Conservation (phyloP, 53 echinoderm and acorn worm species). For the Hippasteria phrygiana region DNA sequence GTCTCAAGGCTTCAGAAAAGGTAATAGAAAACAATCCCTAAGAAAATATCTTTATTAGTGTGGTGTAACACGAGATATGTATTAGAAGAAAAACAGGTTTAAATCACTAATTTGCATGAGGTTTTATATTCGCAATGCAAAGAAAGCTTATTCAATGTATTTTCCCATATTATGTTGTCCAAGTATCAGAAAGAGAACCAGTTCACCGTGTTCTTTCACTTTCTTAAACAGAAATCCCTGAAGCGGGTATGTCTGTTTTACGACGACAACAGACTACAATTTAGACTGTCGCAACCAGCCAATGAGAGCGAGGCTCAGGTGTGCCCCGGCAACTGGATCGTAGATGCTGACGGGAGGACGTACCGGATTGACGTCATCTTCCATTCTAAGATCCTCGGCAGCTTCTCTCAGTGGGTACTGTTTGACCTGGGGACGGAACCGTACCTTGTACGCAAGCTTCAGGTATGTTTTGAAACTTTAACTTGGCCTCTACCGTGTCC, state of each 20-base stretch:
- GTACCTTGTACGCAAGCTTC: constrained; percentile 37
- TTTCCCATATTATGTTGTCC: no score
- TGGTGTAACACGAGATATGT: neutral
- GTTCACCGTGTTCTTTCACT: neutral
- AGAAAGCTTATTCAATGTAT: neutral
- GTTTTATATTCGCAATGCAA: no score
- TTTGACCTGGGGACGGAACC: constrained; percentile 78
- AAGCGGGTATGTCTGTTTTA: constrained; percentile 84
- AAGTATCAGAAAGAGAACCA: neutral
- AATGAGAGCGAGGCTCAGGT: constrained; percentile 74
- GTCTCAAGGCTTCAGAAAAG: constrained; percentile 9
- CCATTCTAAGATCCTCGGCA: constrained; percentile 59
- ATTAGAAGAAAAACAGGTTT: neutral
- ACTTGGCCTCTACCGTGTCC: neutral
- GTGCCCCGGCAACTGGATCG: constrained; percentile 77
- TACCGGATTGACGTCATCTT: constrained; percentile 76
- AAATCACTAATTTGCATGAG: no score
- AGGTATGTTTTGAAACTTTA: neutral
- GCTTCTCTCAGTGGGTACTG: constrained; percentile 90
- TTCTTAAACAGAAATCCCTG: constrained; percentile 69
- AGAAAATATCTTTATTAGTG: neutral
- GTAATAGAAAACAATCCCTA: neutral
- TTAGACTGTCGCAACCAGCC: constrained; percentile 73
- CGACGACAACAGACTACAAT: constrained; percentile 81
- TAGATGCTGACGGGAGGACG: constrained; percentile 12